Evolutionary conservation across 2,888 invertebrate genomes (phyloP).

Genomic region (Epirrhoe alternata): DNA sequence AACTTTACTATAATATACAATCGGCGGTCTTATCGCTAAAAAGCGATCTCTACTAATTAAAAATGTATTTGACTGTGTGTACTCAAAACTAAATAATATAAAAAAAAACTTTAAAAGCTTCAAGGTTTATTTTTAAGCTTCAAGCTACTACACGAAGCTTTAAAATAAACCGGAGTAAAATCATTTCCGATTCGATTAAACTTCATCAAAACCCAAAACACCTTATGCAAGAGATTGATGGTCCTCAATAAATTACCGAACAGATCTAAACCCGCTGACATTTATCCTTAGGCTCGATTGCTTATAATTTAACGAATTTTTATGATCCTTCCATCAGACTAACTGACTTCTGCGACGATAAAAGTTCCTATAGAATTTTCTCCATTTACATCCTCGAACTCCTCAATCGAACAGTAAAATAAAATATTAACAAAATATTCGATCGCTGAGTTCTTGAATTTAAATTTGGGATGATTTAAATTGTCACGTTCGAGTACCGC

Average conservation of each 20-base stretch:
- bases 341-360: conserved; percentile 51
- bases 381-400: conserved; percentile 36
- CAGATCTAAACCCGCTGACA: conserved; percentile 47
- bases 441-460: conserved; percentile 26
- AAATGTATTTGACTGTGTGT: too few relatives aligned
- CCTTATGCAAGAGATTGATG: conserved; percentile 38
- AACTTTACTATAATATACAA: too few relatives aligned
- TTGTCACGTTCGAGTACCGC: conserved; percentile 16
- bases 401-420: not conserved
- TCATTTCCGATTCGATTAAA: not conserved
- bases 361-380: conserved; percentile 48
- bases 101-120: too few relatives aligned
- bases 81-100: too few relatives aligned
- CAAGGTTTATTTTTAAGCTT: too few relatives aligned
- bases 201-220: conserved; percentile 23
- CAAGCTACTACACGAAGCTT: not conserved
- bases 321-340: conserved; percentile 47
- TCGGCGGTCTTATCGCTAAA: too few relatives aligned
- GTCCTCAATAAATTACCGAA: conserved; percentile 53
- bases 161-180: not conserved
- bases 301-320: conserved; percentile 48
- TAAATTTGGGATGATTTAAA: conserved; percentile 26
- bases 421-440: conserved; percentile 40
- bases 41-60: too few relatives aligned
- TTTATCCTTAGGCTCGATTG: conserved; percentile 47